phyloP scores from a whole-genome alignment of 2,113 vertebrate genomes.

The Gnathonemus echidnorhynchus region DNA sequence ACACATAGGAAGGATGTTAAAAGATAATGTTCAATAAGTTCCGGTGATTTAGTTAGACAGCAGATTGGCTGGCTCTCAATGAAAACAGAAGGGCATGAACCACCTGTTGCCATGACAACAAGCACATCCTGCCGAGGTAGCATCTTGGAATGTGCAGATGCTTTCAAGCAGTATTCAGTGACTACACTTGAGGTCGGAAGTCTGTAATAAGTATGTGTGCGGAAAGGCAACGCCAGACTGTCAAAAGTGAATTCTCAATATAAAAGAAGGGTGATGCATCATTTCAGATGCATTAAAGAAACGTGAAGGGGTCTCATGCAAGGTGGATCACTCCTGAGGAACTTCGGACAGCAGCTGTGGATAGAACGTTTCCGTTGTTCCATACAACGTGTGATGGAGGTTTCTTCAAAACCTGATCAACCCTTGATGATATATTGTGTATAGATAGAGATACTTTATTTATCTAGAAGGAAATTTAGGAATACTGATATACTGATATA shows the following conservation, averaged over 20 bases:
- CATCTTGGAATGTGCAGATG: slow-evolving; percentile 49
- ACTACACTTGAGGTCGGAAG: not conserved
- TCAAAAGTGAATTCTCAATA: not conserved
- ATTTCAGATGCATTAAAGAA: not conserved
- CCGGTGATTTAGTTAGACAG: slow-evolving; percentile 42
- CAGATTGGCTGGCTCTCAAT: slow-evolving; percentile 68
- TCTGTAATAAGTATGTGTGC: not conserved
- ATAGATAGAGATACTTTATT: too few species aligned
- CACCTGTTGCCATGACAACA: slow-evolving; percentile 91
- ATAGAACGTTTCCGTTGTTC: not conserved
- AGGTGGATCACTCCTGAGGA: not conserved
- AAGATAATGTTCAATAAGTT: slow-evolving; percentile 40
- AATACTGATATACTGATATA: not conserved
- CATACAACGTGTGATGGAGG: not conserved
- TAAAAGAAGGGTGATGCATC: not conserved
- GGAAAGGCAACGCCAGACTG: not conserved
- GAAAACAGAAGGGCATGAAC: slow-evolving; percentile 71
- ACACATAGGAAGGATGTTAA: slow-evolving; percentile 11
- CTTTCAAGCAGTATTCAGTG: slow-evolving; percentile 46
- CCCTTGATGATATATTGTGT: not conserved
- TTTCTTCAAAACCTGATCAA: not conserved
- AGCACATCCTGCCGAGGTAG: slow-evolving; percentile 58
- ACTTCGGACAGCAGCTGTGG: not conserved
- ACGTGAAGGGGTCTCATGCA: not conserved
- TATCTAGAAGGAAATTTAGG: too few species aligned